A percentile compares a stretch with the other conserved stretches of the same genome.
Evolutionary conservation across 2,113 vertebrate genomes (phyloP).

Genomic region (Melanerpes formicivorus): DNA sequence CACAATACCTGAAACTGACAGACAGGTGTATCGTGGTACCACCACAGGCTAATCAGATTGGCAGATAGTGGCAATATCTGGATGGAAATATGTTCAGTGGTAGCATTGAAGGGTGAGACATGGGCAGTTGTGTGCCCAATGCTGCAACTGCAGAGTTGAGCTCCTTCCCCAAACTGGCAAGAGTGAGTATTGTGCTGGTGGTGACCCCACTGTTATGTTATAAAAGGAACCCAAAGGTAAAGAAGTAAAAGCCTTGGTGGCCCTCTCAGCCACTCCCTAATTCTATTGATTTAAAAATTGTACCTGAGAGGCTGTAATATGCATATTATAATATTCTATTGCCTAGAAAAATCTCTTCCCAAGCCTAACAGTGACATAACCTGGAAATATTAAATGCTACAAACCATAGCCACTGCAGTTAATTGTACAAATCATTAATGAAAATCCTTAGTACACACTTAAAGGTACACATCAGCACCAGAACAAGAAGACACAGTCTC

Average conservation of each 20-base stretch:
- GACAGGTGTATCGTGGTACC: neutral
- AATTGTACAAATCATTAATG: neutral
- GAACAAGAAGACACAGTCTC: too few species aligned
- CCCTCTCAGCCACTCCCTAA: neutral
- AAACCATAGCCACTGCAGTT: neutral
- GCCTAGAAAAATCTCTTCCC: neutral
- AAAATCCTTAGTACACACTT: neutral
- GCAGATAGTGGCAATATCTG: neutral
- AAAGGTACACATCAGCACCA: neutral
- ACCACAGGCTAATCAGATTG: neutral
- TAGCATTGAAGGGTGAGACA: neutral
- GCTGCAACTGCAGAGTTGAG: neutral
- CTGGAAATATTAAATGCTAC: neutral
- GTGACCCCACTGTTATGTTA: neutral
- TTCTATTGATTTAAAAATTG: neutral
- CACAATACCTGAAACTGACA: neutral
- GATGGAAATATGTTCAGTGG: neutral
- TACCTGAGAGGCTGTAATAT: neutral
- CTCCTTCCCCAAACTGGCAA: neutral
- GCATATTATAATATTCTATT: neutral
- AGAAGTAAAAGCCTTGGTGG: neutral
- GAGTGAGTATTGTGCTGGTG: accelerated
- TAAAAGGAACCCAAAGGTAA: neutral
- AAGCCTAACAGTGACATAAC: neutral
- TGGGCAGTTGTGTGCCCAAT: accelerated